Evolutionary conservation across 2,113 vertebrate species (phyloP), one percentile per base, ranked within the genome.

Genomic region (Neoarius graeffei): DNA sequence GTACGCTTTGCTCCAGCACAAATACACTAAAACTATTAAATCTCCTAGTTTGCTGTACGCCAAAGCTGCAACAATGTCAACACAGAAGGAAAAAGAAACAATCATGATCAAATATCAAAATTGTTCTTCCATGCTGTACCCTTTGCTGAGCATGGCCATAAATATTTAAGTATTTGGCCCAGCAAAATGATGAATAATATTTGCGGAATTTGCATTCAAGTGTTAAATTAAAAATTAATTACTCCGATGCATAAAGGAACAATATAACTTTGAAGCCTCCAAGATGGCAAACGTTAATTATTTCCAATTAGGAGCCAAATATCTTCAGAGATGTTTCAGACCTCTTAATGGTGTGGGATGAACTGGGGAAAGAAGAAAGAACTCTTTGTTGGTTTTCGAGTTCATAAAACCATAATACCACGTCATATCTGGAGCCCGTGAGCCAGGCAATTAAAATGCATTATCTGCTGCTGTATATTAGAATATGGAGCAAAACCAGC

Each of bases 171-270:
- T 90, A 93, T 89, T 88, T 88, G 89, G 83, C 89, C 88, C 83
- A 84, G 80, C 86, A 89, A 91, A 91, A 91, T 89, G 84, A 92
- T 91, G 90, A 92, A 92, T 92, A 90, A 90, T 93, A 92, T 92
- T 90, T 91, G 91, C 85, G 83, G 86, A 89, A 90, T 93, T 93
- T 90, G 90, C 92, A 93, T 92, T 91, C 90, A 88, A 91, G 90
- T 92, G 91, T 91, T 92, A 90, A 93, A 92, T 92, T 92, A 92
- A 93, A 92, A 90, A 93, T 92, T 92, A 90, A 93, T 93, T 93
- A 90, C 84, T 86, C 84, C 27, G 85, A 90, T 87, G 85, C 87
- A 91, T 90, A 90, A 91, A 91, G 86, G 92, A 93, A 93, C 92
- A 90, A 91, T 93, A 91, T 89, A 90, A 93, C 91, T 93, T 91